phyloP scores from a whole-genome alignment of 2,888 invertebrate species.

The Eupithecia insigniata region DNA sequence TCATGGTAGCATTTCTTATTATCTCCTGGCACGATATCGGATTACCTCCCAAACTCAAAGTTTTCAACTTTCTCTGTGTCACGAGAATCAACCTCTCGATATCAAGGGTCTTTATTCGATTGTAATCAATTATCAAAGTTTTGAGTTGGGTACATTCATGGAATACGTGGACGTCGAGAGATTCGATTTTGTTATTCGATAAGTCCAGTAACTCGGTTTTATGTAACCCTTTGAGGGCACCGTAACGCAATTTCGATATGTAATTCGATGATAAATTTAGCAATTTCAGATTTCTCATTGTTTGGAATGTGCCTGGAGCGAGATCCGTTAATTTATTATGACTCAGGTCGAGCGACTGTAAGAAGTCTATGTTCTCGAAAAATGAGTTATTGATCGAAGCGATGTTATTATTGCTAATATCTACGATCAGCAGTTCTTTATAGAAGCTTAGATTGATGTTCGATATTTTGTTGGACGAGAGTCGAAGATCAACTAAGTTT shows the following conservation, averaged over 20 bases:
- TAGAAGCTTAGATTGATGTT: constrained; percentile 63
- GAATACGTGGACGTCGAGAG: constrained; percentile 68
- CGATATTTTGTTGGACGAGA: constrained; percentile 64
- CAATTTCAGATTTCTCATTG: constrained; percentile 63
- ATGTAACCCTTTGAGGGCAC: constrained; percentile 69
- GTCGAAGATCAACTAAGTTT: constrained; percentile 57
- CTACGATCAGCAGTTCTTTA: constrained; percentile 59
- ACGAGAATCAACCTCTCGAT: constrained; percentile 61
- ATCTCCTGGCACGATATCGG: constrained; percentile 72
- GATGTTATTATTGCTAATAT: constrained; percentile 65
- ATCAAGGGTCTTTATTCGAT: constrained; percentile 66
- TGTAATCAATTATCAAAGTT: constrained; percentile 70
- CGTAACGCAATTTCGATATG: constrained; percentile 64
- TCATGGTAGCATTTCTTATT: constrained; percentile 54
- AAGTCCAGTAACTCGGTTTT: constrained; percentile 68
- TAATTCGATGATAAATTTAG: constrained; percentile 69
- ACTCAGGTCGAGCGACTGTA: constrained; percentile 69
- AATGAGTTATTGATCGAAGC: constrained; percentile 56
- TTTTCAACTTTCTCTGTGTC: constrained; percentile 58
- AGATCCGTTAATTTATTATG: constrained; percentile 61
- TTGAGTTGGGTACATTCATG: constrained; percentile 70
- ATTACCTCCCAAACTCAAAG: constrained; percentile 73
- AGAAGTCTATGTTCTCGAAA: constrained; percentile 57
- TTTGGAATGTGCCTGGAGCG: constrained; percentile 69
- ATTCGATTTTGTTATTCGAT: constrained; percentile 65